Evolutionary conservation across 2,113 vertebrate genomes (phyloP).

Genomic region (Seriola aureovittata): DNA sequence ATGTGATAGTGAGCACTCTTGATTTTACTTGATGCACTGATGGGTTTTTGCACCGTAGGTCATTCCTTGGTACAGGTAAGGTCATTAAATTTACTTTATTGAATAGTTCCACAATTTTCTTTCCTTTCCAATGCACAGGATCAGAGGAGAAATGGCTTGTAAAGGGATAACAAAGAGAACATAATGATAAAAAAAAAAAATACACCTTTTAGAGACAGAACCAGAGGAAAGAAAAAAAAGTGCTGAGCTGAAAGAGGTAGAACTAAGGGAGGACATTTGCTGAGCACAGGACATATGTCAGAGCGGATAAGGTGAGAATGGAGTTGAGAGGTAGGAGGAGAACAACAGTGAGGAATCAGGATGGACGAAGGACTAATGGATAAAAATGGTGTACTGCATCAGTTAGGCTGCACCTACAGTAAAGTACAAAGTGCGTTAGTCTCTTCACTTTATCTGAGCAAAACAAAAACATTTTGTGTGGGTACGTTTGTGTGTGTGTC

Average conservation of each 20-base stretch:
- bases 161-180: conserved; percentile 40
- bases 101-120: conserved; percentile 38
- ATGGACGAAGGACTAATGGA: not conserved
- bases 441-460: not conserved
- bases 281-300: conserved; percentile 27
- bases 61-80: conserved; percentile 23
- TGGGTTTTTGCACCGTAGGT: conserved; percentile 23
- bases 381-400: conserved; percentile 2
- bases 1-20: conserved; percentile 10
- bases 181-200: conserved; percentile 22
- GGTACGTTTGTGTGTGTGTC: not conserved
- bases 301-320: conserved; percentile 13
- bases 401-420: not conserved
- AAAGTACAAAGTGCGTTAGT: not conserved
- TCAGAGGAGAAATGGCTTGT: conserved; percentile 45
- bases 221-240: not conserved
- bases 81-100: conserved; percentile 34
- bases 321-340: conserved; percentile 7
- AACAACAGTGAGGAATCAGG: not conserved
- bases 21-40: conserved; percentile 36
- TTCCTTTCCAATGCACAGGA: conserved; percentile 19
- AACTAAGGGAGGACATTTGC: conserved; percentile 16
- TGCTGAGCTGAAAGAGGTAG: conserved; percentile 43
- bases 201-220: conserved; percentile 4
- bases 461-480: not conserved